Evolutionary conservation across 2,113 vertebrate species (phyloP).

Genomic region (Nettapus auritus): DNA sequence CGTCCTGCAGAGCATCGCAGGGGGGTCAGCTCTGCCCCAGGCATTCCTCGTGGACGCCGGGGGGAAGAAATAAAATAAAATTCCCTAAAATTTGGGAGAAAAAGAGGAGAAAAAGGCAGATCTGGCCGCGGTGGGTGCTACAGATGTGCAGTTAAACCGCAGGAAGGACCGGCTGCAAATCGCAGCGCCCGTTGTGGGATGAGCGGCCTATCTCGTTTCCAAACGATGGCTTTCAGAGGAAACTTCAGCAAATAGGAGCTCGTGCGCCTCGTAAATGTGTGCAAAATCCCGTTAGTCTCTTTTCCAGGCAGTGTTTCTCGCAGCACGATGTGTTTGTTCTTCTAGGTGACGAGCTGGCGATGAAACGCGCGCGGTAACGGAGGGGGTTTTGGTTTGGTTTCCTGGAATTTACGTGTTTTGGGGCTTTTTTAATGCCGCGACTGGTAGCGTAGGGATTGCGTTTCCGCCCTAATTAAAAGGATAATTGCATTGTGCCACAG

Average conservation of each 20-base stretch:
- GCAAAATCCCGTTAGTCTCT: background rate
- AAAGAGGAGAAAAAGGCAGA: too few relatives aligned
- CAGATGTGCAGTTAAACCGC: accelerated
- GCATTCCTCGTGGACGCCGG: accelerated
- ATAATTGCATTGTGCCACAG: background rate
- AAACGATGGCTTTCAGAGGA: background rate
- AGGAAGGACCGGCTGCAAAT: accelerated
- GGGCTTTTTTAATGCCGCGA: accelerated
- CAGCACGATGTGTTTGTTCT: background rate
- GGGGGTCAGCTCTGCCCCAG: background rate
- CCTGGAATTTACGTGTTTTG: background rate
- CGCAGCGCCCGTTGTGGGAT: accelerated
- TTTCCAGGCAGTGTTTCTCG: background rate
- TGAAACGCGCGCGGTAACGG: accelerated
- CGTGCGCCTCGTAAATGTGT: background rate
- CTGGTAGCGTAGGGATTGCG: background rate
- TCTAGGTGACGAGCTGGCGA: background rate
- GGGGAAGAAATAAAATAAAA: too few relatives aligned
- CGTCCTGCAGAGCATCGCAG: background rate
- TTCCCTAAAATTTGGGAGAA: background rate
- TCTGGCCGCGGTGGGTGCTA: background rate
- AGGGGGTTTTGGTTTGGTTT: background rate
- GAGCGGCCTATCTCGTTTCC: accelerated
- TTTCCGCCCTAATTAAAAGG: background rate
- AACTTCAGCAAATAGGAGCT: accelerated